Percentiles rank a stretch among this genome's conserved stretches.
Evolutionary conservation across 2,113 vertebrate genomes (phyloP).

Genomic region (Lagenorhynchus albirostris): DNA sequence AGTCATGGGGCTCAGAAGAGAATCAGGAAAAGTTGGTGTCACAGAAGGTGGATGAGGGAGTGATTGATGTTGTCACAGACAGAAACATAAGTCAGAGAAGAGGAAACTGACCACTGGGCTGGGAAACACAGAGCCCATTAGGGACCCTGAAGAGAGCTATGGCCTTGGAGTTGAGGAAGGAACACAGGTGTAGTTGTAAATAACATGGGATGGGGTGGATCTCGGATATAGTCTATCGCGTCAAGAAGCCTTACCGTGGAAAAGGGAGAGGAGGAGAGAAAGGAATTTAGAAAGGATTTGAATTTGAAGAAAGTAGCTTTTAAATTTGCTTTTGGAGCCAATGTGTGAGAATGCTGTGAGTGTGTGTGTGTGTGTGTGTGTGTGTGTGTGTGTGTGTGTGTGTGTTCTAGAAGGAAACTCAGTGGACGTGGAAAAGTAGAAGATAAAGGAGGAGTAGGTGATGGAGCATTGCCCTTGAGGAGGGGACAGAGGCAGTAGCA

Average conservation of each 20-base stretch:
- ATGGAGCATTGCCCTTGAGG: not conserved
- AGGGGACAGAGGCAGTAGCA: too few species aligned
- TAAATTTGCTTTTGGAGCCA: not conserved
- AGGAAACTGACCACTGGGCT: accelerated
- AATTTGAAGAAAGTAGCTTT: not conserved
- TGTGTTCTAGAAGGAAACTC: not conserved
- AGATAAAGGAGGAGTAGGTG: not conserved
- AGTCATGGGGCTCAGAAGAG: not conserved
- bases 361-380: not conserved
- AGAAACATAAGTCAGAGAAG: not conserved
- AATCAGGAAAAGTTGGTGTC: not conserved
- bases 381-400: not conserved
- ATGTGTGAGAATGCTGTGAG: not conserved
- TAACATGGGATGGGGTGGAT: accelerated
- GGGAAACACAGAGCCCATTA: not conserved
- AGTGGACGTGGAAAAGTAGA: not conserved
- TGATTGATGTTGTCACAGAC: not conserved
- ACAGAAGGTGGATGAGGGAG: too few species aligned
- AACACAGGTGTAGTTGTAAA: not conserved
- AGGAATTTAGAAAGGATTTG: not conserved
- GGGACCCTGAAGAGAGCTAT: not conserved
- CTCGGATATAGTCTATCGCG: not conserved
- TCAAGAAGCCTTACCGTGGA: not conserved
- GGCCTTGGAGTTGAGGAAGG: not conserved
- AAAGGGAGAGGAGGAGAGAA: not conserved